Evolutionary conservation across 2,113 vertebrate genomes (phyloP).

Genomic region (Tor tambroides): DNA sequence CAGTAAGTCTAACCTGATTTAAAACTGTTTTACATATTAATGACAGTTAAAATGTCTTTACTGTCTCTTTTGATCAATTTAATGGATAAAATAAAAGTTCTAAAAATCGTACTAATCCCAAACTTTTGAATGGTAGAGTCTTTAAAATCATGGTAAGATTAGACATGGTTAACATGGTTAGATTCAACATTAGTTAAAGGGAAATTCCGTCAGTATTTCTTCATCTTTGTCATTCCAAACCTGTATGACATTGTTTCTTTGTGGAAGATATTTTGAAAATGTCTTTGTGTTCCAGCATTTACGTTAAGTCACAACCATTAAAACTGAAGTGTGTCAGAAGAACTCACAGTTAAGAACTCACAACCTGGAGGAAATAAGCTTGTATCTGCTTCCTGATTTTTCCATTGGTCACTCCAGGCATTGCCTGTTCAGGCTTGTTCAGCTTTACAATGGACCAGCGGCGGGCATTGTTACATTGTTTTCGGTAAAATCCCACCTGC

Average conservation of each 20-base stretch:
- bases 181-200: not conserved
- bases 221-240: not conserved
- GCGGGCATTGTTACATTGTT: conserved; percentile 73
- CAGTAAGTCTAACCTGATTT: not conserved
- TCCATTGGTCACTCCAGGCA: conserved; percentile 65
- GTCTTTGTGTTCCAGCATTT: not conserved
- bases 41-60: not conserved
- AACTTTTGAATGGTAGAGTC: not conserved
- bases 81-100: not conserved
- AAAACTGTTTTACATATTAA: too few relatives aligned
- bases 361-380: conserved; percentile 66
- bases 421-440: conserved; percentile 63
- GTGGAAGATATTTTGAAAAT: not conserved
- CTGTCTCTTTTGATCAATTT: not conserved
- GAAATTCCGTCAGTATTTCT: not conserved
- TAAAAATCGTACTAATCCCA: not conserved
- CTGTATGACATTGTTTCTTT: not conserved
- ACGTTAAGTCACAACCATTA: not conserved
- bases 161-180: not conserved
- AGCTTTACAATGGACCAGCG: conserved; percentile 68
- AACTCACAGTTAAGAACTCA: not conserved
- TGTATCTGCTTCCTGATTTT: conserved; percentile 70
- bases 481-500: conserved; percentile 45
- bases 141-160: not conserved
- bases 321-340: conserved; percentile 11